Base-by-base conservation (phyloP, 2,113 vertebrate genomes). In the Atlantisia rogersi region DNA sequence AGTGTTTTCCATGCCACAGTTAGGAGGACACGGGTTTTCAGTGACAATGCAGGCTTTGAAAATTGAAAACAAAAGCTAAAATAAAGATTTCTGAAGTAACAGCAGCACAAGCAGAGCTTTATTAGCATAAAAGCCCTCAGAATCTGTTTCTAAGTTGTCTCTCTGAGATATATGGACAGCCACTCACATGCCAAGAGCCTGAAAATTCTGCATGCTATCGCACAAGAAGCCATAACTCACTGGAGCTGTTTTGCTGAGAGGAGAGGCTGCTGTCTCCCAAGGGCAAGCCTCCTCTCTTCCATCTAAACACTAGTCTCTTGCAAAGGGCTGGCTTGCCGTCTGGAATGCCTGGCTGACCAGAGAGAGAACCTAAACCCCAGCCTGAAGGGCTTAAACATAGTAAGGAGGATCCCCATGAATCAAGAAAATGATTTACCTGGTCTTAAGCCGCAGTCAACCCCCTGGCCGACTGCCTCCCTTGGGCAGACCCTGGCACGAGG, bases 141-240 rank as follows among this genome's bases (percentile, higher is more conserved):
- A 82, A 70, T 79, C 39, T 58, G 35, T 53, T 86, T 67, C 56
- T 21, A 22, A 52, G 25, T 15, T 77, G 42, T 37, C 35, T 85
- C n/a, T 48, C 28, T 69, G 35, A 65, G 76, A 32, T 28, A 35
- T 1, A 46, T 0, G 0, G 52, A 20, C 28, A 67, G 50, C 24
- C 46, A 22, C 1, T 60, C 53, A 58, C 65, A 25, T 12, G 58
- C 26, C 70, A 88, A 87, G 85, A 82, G 37, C 79, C 81, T 85
- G 79, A 65, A 2, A 15, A 32, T 58, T 64, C 31, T 85, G 26
- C 14, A 4, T 86, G 83, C 63, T 35, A 6, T n/a, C 0, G 1
- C 63, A 25, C 15, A 50, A 67, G 64, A 32, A 53, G n/a, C 50
- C 22, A 1, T 42, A 82, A 74, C 12, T 58, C 55, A 44, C 35